Conservation (phyloP, 2,797 vertebrate genomes). For the Sphenopsis melanotis region DNA sequence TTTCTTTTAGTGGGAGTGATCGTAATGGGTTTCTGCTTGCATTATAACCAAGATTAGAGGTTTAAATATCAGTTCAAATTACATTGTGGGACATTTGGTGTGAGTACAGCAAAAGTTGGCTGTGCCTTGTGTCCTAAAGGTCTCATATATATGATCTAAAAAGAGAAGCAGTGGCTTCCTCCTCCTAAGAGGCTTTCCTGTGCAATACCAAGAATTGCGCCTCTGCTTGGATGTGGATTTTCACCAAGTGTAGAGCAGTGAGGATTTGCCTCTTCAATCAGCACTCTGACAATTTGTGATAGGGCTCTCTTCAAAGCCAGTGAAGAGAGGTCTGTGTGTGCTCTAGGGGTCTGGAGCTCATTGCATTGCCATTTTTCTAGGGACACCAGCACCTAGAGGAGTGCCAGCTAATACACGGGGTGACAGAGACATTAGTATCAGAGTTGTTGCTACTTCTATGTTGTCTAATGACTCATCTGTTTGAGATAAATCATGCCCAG, state of each 20-base stretch:
- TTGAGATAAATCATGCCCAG: background rate
- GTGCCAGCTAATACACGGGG: background rate
- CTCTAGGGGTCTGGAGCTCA: background rate
- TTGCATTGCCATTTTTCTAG: background rate
- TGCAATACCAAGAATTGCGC: background rate
- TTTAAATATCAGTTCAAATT: background rate
- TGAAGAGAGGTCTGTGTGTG: background rate
- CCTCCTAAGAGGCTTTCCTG: background rate
- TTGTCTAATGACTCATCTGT: background rate
- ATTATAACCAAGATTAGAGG: background rate
- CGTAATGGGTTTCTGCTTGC: background rate
- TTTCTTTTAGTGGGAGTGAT: background rate
- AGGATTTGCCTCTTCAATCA: background rate
- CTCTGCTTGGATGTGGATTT: background rate
- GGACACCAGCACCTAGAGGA: background rate
- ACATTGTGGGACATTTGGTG: background rate
- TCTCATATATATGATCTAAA: rapidly evolving
- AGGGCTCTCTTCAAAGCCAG: background rate
- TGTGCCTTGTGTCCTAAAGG: background rate
- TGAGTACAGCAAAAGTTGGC: background rate
- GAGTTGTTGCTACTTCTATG: background rate
- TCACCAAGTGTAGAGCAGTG: background rate
- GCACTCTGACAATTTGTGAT: background rate
- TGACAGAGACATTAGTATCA: background rate
- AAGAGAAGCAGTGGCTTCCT: background rate